Conservation (phyloP, 2,113 vertebrate genomes). For the Marcusenius ussheri region DNA sequence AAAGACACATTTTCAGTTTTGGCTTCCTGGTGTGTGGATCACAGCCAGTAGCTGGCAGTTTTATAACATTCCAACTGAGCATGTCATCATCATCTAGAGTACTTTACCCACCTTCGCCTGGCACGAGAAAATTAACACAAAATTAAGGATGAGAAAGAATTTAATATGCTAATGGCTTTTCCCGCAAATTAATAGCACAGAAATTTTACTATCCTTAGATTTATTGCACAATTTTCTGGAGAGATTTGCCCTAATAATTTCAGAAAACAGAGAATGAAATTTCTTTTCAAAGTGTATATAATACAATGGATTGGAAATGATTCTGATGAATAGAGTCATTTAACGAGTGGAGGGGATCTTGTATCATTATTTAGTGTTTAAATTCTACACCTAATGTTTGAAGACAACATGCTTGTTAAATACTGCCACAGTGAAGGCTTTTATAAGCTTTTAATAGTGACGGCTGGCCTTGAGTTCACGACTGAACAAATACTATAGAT, state of each 20-base stretch:
- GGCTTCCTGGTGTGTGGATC: background rate
- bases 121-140: background rate
- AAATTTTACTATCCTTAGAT: background rate
- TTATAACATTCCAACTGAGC: background rate
- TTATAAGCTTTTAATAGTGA: background rate
- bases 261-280: background rate
- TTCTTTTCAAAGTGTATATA: background rate
- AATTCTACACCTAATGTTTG: background rate
- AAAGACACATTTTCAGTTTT: background rate
- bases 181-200: background rate
- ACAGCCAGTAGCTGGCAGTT: background rate
- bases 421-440: background rate
- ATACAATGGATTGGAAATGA: background rate
- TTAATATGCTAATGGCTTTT: background rate
- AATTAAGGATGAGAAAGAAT: background rate
- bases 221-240: background rate
- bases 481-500: background rate
- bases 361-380: background rate
- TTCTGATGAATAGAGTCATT: background rate
- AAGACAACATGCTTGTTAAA: constrained; percentile 1
- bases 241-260: background rate
- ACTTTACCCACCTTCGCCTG: background rate
- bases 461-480: background rate
- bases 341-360: background rate
- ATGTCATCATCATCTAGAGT: background rate